Evolutionary conservation across 2,888 invertebrate genomes (phyloP), one percentile per base, ranked within the genome.

Genomic region (Cacoxenus indagator): DNA sequence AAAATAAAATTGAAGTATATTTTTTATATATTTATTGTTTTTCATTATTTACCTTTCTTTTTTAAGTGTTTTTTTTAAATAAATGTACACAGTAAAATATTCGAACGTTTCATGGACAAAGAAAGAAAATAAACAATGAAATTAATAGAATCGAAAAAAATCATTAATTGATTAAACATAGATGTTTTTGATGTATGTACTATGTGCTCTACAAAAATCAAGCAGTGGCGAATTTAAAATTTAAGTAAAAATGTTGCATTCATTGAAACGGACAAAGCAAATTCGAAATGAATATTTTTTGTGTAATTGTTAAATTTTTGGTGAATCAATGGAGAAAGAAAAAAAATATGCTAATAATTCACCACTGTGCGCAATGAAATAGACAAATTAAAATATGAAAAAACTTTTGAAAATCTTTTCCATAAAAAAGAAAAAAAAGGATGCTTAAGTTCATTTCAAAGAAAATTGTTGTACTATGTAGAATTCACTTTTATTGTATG

Each of bases 401-500:
- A 31, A 31, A 5, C 37, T 37, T 37, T n/a, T 37, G 11, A 37
- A 37, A 37, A 37, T 37, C 11, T 37, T 8, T 37, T 37, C 37
- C 37, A 37, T 8, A 37, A 37, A 37, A 37, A 37, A 8, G 37
- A 5, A 37, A 11, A 37, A 11, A 46, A 48, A n/a, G 11, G 8
- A 48, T 48, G 9, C 8, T n/a, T 14, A 48, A n/a, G 8, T 17
- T 6, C 17, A 14, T 48, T n/a, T n/a, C n/a, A 4, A 14, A n/a
- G 17, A 19, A 48, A 48, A 48, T 48, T 48, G 48, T 48, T 48
- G 48, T 48, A 48, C 48, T 48, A 48, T 48, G 48, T 48, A 48
- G 48, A 17, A 48, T 48, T 4, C 9, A 17, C 11, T 2, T 19
- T 48, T 48, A n/a, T n/a, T n/a, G n/a, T n/a, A n/a, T n/a, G n/a